Evolutionary conservation across 2,888 invertebrate species (phyloP).

Genomic region (Eurois occulta): DNA sequence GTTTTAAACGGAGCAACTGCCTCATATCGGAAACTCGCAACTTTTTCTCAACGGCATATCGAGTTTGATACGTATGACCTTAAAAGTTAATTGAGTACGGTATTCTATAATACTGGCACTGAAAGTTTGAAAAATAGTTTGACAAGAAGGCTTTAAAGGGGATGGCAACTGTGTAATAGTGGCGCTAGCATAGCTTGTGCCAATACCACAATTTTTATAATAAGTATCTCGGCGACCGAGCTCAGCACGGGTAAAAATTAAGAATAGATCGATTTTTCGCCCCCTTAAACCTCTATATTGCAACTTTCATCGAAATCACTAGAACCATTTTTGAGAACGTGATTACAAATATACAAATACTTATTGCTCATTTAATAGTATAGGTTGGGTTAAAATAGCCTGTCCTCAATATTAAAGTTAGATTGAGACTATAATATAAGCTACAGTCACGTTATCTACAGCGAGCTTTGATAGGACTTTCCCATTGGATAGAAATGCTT

Average conservation of each 20-base stretch:
- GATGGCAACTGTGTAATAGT: not conserved
- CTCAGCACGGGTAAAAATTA: too few relatives aligned
- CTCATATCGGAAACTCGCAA: not conserved
- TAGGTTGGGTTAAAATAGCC: too few relatives aligned
- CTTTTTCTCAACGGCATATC: not conserved
- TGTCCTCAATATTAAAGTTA: too few relatives aligned
- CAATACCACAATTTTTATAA: too few relatives aligned
- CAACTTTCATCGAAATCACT: too few relatives aligned
- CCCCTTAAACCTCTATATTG: too few relatives aligned
- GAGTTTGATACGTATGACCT: not conserved
- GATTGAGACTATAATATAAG: not conserved
- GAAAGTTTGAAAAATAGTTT: not conserved
- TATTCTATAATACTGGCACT: not conserved
- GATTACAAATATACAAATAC: too few relatives aligned
- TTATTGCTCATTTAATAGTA: too few relatives aligned
- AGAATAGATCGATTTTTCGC: too few relatives aligned
- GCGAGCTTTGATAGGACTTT: not conserved
- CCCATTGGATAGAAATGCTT: not conserved
- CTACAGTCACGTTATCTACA: not conserved
- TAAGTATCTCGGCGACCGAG: too few relatives aligned
- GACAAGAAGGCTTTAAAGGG: not conserved
- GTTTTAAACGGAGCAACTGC: constrained; percentile 17
- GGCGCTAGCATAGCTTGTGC: not conserved
- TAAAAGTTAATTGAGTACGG: not conserved
- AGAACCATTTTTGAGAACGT: too few relatives aligned